Base-by-base conservation (phyloP, 1,140 invertebrate species). In the Platyscapa corneri region DNA sequence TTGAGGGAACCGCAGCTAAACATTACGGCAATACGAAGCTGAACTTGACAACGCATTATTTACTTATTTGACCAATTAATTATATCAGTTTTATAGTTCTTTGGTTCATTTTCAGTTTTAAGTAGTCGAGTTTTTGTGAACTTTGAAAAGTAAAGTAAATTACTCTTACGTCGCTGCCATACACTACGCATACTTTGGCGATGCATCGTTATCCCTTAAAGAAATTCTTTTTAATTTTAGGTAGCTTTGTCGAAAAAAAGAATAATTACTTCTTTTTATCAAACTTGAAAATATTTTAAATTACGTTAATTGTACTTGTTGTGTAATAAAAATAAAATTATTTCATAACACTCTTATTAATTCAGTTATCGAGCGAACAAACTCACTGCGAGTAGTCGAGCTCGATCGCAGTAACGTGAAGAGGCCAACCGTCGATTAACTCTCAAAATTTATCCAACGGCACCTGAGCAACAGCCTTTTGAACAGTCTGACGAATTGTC, bases 141-240 rank as follows among this genome's bases (percentile, higher is more conserved):
- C 32, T 42, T 42, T 27, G 8, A 80, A 79, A 34, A 70, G n/a
- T n/a, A n/a, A n/a, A n/a, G n/a, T 75, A 81, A 86, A 86, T 32
- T 81, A 86, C 64, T 86, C 84, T 88, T 88, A 86, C 85, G 82
- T 87, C 81, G 86, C 88, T 87, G 88, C 87, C 87, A 89, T 89
- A 88, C n/a, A n/a, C 87, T 87, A 86, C 86, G 86, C 87, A 86
- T 81, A 86, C 87, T 79, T 84, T 87, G 72, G 86, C 86, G 82
- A 87, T 86, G 87, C 80, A 82, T 86, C 85, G 81, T 86, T 86
- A 83, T 80, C 46, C 53, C 81, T 80, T 72, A 86, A 86, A 83
- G 27, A 86, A 78, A 78, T 83, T 86, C 76, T 60, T 72, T 82
- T 86, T 83, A 86, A 83, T 86, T 83, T 86, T 83, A 83, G 37